A percentile compares a stretch with the other conserved stretches of the same genome.
phyloP scores from a whole-genome alignment of 2,888 invertebrate genomes.

The Synergus itoensis region DNA sequence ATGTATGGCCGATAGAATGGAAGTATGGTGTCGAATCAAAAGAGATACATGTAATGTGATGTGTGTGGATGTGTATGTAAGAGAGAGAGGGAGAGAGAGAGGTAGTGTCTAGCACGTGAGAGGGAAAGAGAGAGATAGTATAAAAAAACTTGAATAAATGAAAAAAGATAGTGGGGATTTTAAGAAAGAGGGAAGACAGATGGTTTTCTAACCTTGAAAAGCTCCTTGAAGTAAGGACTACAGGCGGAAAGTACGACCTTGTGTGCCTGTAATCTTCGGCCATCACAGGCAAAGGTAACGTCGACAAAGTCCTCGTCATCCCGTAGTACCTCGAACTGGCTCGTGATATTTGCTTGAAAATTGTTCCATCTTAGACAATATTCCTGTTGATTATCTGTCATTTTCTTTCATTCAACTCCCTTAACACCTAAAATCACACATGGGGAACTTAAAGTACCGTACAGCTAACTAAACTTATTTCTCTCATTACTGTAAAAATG shows the following conservation, averaged over 20 bases:
- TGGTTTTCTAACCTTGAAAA: constrained; percentile 86
- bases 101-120: constrained; percentile 47
- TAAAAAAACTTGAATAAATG: constrained; percentile 45
- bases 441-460: constrained; percentile 68
- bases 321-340: constrained; percentile 90
- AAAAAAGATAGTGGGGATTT: constrained; percentile 42
- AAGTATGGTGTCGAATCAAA: constrained; percentile 40
- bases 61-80: not conserved
- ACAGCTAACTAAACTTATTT: constrained; percentile 70
- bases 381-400: constrained; percentile 85
- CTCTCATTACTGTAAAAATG: constrained; percentile 76
- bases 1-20: constrained; percentile 49
- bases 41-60: constrained; percentile 44
- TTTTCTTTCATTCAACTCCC: constrained; percentile 73
- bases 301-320: constrained; percentile 93
- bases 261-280: constrained; percentile 90
- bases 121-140: constrained; percentile 49
- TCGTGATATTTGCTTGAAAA: constrained; percentile 92
- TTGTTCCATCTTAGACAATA: constrained; percentile 95
- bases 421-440: constrained; percentile 69
- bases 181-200: constrained; percentile 52
- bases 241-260: constrained; percentile 92
- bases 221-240: constrained; percentile 92
- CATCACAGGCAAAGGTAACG: constrained; percentile 92
- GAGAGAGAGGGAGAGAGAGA: constrained; percentile 51